phyloP scores from a whole-genome alignment of 2,797 vertebrate species.

The Cirrhinus mrigala region DNA sequence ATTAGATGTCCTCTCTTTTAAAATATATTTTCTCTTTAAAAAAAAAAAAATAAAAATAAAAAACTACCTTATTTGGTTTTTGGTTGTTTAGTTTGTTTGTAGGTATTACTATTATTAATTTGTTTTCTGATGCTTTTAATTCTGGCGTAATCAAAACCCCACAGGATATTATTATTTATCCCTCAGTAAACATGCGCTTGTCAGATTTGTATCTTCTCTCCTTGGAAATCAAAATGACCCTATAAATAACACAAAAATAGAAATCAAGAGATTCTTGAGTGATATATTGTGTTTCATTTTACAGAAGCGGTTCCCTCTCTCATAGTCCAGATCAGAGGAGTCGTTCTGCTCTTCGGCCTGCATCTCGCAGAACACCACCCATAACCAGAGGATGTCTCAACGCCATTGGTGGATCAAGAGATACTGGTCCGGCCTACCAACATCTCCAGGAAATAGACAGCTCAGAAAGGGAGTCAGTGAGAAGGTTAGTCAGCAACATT shows the following conservation, averaged over 20 bases:
- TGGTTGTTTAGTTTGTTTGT: too few relatives aligned
- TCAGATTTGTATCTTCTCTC: not conserved
- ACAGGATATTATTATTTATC: not conserved
- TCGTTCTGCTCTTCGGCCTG: conserved; percentile 65
- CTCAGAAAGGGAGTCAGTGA: conserved; percentile 70
- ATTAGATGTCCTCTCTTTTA: too few relatives aligned
- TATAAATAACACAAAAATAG: not conserved
- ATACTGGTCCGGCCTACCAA: conserved; percentile 79
- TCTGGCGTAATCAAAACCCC: not conserved
- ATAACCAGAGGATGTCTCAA: conserved; percentile 73
- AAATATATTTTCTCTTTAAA: too few relatives aligned
- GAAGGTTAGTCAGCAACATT: conserved; percentile 68
- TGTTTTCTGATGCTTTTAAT: not conserved
- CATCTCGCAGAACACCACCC: conserved; percentile 72
- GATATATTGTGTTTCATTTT: not conserved
- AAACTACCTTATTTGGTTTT: too few relatives aligned
- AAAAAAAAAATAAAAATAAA: too few relatives aligned
- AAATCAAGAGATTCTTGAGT: not conserved
- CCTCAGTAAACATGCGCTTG: not conserved
- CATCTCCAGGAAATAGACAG: conserved; percentile 79
- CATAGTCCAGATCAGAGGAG: conserved; percentile 71
- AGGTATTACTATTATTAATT: not conserved
- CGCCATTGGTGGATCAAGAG: conserved; percentile 73
- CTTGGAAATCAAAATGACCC: not conserved
- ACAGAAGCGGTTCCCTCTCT: conserved; percentile 69